Evolutionary conservation across 2,888 invertebrate species (phyloP).

Genomic region (Oxyteleia sp.): DNA sequence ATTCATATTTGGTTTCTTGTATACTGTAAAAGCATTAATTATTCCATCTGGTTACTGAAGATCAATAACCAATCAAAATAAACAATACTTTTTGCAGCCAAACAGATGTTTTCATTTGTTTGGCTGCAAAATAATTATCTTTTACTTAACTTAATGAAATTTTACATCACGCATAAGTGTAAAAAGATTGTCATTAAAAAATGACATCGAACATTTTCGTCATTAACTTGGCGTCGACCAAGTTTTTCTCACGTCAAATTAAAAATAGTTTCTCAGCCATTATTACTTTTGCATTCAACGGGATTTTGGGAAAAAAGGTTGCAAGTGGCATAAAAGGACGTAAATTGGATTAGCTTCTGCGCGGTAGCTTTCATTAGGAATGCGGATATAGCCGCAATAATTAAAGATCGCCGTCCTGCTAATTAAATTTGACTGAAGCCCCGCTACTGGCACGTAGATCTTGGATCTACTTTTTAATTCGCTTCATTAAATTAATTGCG

Average conservation of each 20-base stretch:
- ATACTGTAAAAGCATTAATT: too few relatives aligned
- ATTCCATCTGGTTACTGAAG: too few relatives aligned
- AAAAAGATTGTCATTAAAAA: too few relatives aligned
- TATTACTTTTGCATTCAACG: neutral
- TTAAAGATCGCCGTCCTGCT: conserved; percentile 35
- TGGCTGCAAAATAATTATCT: too few relatives aligned
- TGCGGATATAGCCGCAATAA: conserved; percentile 47
- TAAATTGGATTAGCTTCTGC: conserved; percentile 49
- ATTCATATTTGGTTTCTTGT: too few relatives aligned
- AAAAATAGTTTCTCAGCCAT: conserved; percentile 33
- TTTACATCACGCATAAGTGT: too few relatives aligned
- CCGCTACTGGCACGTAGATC: conserved; percentile 22
- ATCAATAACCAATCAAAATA: too few relatives aligned
- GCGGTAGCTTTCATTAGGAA: conserved; percentile 37
- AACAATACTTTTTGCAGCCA: too few relatives aligned
- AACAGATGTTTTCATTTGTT: too few relatives aligned
- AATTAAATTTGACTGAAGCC: conserved; percentile 44
- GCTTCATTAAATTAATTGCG: conserved; percentile 30
- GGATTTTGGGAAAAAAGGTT: conserved; percentile 21
- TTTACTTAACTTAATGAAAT: too few relatives aligned
- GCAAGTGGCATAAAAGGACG: conserved; percentile 20
- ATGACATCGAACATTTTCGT: neutral
- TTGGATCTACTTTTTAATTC: too few relatives aligned
- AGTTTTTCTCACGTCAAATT: neutral
- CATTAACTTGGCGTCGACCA: neutral